Percentiles rank a stretch among this genome's conserved stretches.
Conservation (phyloP, 2,888 invertebrate genomes). For the Lagria hirta region DNA sequence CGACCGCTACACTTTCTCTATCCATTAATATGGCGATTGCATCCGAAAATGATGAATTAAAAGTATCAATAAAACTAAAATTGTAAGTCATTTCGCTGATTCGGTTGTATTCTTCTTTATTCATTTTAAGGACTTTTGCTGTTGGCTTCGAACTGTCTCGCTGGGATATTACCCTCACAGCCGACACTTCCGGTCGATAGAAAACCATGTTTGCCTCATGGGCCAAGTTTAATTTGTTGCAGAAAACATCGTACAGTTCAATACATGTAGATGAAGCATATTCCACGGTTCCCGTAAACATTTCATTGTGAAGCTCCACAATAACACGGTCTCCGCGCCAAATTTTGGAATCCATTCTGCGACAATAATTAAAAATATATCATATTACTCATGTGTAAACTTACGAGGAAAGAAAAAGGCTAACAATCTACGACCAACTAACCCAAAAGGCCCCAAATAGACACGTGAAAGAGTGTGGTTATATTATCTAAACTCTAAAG, state of each 20-base stretch:
- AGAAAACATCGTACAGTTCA: slow-evolving; percentile 7
- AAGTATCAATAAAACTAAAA: slow-evolving; percentile 8
- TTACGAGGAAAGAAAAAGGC: not conserved
- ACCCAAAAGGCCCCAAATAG: too few species aligned
- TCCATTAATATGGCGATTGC: slow-evolving; percentile 11
- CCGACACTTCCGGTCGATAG: slow-evolving; percentile 7
- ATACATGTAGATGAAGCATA: slow-evolving; percentile 2
- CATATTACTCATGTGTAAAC: too few species aligned
- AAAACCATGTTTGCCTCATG: slow-evolving; percentile 10
- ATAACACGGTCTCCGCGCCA: slow-evolving; percentile 13
- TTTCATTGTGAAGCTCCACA: slow-evolving; percentile 6
- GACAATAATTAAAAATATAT: not conserved
- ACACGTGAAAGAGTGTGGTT: too few species aligned
- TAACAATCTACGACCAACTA: too few species aligned
- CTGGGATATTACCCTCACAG: not conserved
- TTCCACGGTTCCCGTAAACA: slow-evolving; percentile 7
- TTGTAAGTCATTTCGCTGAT: slow-evolving; percentile 9
- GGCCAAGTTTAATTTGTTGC: slow-evolving; percentile 1
- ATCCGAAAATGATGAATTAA: slow-evolving; percentile 5
- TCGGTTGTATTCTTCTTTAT: slow-evolving; percentile 11
- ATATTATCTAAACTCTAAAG: too few species aligned
- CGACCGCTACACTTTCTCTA: slow-evolving; percentile 17
- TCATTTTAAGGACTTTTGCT: slow-evolving; percentile 1
- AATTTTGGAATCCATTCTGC: slow-evolving; percentile 5
- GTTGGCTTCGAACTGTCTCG: not conserved